Base-by-base conservation (phyloP, 2,797 vertebrate genomes). In the Poeciliopsis paucimaculata region DNA sequence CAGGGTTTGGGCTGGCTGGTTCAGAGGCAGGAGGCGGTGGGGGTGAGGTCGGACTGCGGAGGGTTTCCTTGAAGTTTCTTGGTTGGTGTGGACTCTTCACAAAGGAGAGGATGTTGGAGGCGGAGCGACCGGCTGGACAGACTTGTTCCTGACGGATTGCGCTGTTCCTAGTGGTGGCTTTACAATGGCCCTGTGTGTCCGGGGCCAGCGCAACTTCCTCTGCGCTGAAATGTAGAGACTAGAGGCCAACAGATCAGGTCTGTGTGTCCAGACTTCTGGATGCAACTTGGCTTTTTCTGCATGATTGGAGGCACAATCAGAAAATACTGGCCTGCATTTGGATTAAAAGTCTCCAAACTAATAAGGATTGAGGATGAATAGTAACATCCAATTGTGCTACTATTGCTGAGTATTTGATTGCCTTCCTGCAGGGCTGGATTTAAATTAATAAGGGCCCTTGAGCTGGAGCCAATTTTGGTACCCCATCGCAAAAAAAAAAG, bases 41-140 rank as follows among this genome's bases (percentile, higher is more conserved):
- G 20, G 20, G 2, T 26, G 46, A 12, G 73, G 28, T 43, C 49
- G 34, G 2, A 26, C 43, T 39, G 16, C 39, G 8, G 23, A 34
- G 18, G 62, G 13, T 89, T 93, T 79, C 86, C 89, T 89, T 83
- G 66, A 92, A 90, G 84, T 91, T 93, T 82, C 78, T 83, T 73
- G 85, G 76, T 76, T 39, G 87, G 78, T 10, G 47, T 76, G 73
- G 46, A 53, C 75, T 79, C 86, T 80, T 31, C 78, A 10, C 80
- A 51, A 73, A 75, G 86, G 75, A 86, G 93, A 91, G 93, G 91
- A 94, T 93, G 90, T 93, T 5, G 90, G 87, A 85, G 95, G 94
- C 91, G 93, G 94, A 79, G 93, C 91, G 0, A 84, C 0, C 60
- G 81, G 47, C 82, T 39, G 77, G 46, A 76, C 82, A 60, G 82